Base-by-base conservation (phyloP, 1,140 invertebrate species). In the Centruroides sculpturatus region DNA sequence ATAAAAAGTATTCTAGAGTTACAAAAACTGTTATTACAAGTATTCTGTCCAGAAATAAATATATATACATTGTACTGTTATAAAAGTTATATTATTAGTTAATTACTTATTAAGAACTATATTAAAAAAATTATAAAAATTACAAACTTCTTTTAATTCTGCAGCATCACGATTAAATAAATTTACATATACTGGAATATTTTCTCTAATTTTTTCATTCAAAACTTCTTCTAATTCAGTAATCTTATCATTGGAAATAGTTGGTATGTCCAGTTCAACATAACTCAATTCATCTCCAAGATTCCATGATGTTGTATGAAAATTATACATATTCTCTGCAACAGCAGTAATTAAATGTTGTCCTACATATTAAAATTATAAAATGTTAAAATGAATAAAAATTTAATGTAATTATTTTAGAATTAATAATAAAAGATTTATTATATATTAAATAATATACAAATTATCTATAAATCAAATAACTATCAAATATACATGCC, bases 301-400 rank as follows among this genome's bases (percentile, higher is more conserved):
- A 77, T 82, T 86, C 87, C 87, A 90, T 7, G 85, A 85, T 3
- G 84, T 83, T 51, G 87, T 90, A 7, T 76, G 69, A 63, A 80
- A 80, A 35, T 79, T 78, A 74, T 80, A 83, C 67, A 83, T 77
- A n/a, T 76, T 76, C 66, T 86, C 83, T 56, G 85, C 79, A 53
- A 89, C 72, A 34, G 87, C 86, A n/a, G 86, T 85, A 9, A 92
- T 80, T 8, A 91, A 76, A 75, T 91, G 88, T 69, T 92, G 89
- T 0, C 84, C 86, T 82, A 71, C 66, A 74, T 71, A 62, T 66
- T 50, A 60, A 59, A 58, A 55, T 64, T 59, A 11, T 52, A 12
- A 46, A 46, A 10, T 36, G 47, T 41, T 41, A 41, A 41, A 41
- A 41, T 5, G 8, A 41, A 41, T 41, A 41, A 1, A 23, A 23